Evolutionary conservation across 2,113 vertebrate species (phyloP).

Genomic region (Proterorhinus semilunaris): DNA sequence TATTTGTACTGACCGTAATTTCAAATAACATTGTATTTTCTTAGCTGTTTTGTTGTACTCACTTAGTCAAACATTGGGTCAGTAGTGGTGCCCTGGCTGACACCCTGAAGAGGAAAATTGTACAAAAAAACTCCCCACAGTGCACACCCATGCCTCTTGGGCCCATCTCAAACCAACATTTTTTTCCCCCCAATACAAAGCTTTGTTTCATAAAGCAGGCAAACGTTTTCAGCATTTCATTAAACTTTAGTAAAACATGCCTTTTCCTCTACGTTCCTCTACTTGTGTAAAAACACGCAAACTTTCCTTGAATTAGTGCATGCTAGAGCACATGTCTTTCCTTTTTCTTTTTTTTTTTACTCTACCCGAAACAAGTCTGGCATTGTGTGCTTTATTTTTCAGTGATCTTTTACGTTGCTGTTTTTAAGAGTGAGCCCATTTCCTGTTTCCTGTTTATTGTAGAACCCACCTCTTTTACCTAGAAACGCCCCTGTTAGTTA

Average conservation of each 20-base stretch:
- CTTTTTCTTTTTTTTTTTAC: conserved; percentile 1
- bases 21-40: no score
- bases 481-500: conserved; percentile 48
- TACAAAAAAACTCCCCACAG: background rate
- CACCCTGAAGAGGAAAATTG: conserved; percentile 44
- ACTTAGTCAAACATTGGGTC: no score
- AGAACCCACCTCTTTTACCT: conserved; percentile 55
- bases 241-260: no score
- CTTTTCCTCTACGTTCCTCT: background rate
- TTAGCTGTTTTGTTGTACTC: no score
- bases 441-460: conserved; percentile 64
- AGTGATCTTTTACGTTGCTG: conserved; percentile 41
- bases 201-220: conserved; percentile 35
- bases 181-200: conserved; percentile 48
- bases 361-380: conserved; percentile 35
- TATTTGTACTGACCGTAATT: no score
- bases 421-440: conserved; percentile 45
- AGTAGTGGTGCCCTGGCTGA: conserved; percentile 19
- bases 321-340: background rate
- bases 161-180: conserved; percentile 34
- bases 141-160: conserved; percentile 44
- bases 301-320: conserved; percentile 1
- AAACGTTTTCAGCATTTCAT: background rate
- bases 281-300: background rate
- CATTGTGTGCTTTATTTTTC: conserved; percentile 53